phyloP scores from a whole-genome alignment of 1,140 invertebrate species.

The Triops longicaudatus region DNA sequence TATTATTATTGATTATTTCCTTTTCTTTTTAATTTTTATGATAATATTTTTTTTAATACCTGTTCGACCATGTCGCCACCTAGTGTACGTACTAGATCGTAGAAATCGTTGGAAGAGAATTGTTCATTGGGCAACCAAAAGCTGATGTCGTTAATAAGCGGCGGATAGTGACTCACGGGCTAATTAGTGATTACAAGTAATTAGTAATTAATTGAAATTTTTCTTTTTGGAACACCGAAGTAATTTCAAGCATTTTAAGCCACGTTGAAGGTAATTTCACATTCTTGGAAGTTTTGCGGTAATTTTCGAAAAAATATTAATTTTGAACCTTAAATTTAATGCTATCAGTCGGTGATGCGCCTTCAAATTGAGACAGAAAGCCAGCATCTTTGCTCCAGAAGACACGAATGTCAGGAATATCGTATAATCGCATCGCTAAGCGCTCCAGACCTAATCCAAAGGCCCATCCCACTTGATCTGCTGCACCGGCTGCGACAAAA shows the following conservation, averaged over 20 bases:
- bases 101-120: conserved; percentile 82
- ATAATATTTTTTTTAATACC: conserved; percentile 42
- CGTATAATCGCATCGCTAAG: conserved; percentile 89
- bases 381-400: conserved; percentile 88
- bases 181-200: conserved; percentile 39
- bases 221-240: too few relatives aligned
- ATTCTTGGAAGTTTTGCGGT: too few relatives aligned
- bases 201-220: conserved; percentile 23
- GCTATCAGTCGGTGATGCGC: conserved; percentile 53
- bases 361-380: conserved; percentile 83
- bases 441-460: conserved; percentile 95
- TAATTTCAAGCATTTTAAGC: too few relatives aligned
- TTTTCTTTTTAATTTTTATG: too few relatives aligned
- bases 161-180: conserved; percentile 78
- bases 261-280: too few relatives aligned
- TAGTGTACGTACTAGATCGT: conserved; percentile 78
- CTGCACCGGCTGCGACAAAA: conserved; percentile 54
- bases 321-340: conserved; percentile 59
- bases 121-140: conserved; percentile 78
- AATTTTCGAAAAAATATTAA: too few relatives aligned
- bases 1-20: too few relatives aligned
- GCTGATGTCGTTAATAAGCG: conserved; percentile 86
- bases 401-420: conserved; percentile 90
- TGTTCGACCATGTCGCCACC: conserved; percentile 89
- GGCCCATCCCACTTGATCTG: conserved; percentile 89